Base-by-base conservation (phyloP, 2,888 invertebrate species). In the Dasysyrphus tricinctus region DNA sequence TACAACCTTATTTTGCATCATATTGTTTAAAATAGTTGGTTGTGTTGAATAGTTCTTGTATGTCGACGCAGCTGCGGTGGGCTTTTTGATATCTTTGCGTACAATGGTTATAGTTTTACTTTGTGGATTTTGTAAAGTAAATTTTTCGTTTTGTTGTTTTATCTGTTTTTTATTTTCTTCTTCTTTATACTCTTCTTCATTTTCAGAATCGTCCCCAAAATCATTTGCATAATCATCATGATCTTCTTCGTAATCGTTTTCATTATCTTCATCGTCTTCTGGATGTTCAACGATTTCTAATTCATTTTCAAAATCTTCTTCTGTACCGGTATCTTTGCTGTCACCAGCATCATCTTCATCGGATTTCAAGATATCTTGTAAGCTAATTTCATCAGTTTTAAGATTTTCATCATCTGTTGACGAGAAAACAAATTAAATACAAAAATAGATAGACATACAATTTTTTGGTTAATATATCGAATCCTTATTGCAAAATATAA, bases 1-100 rank as follows among this genome's bases (percentile, higher is more conserved):
- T 9, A 65, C 59, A 9, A 78, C n/a, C 34, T 86, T 86, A 37
- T 70, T 86, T 70, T 75, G 70, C 57, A 82, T 59, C 54, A 79
- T 70, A 72, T 70, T 86, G 47, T 81, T 86, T 32, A 59, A 74
- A 8, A 69, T n/a, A 5, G 72, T 56, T 44, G 80, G 16, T 37
- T 76, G 37, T n/a, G 67, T 32, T 47, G 57, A 42, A 7, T 74
- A 24, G 16, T 24, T 78, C 56, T 77, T 85, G 9, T 61, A 19
- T 9, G 39, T 29, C 8, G 29, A 14, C 32, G 54, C 1, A 7
- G 69, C n/a, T 2, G 54, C 11, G 5, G 12, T 54, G 3, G 5
- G 39, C 16, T 32, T 59, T 29, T 16, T 69, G 2, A 42, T 44
- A 4, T 70, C 78, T 75, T 75, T 75, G 0, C 47, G 42, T 9